A percentile compares a stretch with the other conserved stretches of the same genome.
These are phyloP conservation scores for Lochmaea crataegi DNA, from an alignment of 2,888 invertebrate genomes.

Conservation along the genomic window DNA sequence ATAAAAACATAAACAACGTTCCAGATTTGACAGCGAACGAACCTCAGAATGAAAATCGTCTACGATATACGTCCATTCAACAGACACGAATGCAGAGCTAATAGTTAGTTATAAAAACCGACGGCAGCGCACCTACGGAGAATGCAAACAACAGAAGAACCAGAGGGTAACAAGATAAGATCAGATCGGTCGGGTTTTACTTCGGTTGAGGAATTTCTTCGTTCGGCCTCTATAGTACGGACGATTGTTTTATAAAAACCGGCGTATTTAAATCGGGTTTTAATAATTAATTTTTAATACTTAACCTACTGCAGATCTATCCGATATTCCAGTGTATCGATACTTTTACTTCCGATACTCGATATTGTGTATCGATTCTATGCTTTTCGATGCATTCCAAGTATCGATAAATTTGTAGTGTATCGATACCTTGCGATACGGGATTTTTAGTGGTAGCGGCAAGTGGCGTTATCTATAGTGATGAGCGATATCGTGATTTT, in stretches of 20 bases:
- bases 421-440: too few species aligned
- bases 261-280: too few species aligned
- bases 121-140: conserved; percentile 51
- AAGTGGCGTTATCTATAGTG: too few species aligned
- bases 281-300: too few species aligned
- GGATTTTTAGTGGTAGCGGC: too few species aligned
- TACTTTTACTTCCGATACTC: too few species aligned
- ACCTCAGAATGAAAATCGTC: conserved; percentile 44
- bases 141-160: conserved; percentile 46
- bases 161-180: conserved; percentile 34
- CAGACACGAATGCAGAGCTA: conserved; percentile 54
- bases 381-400: too few species aligned
- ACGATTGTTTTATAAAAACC: neutral
- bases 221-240: conserved; percentile 12
- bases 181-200: conserved; percentile 32
- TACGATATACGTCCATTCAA: conserved; percentile 51
- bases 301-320: too few species aligned
- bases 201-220: conserved; percentile 23
- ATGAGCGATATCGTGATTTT: too few species aligned
- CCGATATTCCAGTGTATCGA: too few species aligned
- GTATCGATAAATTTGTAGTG: too few species aligned
- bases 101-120: conserved; percentile 45
- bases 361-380: too few species aligned
- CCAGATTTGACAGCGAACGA: conserved; percentile 40
- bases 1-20: conserved; percentile 52